Conservation (phyloP, 2,797 vertebrate genomes). For the Pachyuromys duprasi region DNA sequence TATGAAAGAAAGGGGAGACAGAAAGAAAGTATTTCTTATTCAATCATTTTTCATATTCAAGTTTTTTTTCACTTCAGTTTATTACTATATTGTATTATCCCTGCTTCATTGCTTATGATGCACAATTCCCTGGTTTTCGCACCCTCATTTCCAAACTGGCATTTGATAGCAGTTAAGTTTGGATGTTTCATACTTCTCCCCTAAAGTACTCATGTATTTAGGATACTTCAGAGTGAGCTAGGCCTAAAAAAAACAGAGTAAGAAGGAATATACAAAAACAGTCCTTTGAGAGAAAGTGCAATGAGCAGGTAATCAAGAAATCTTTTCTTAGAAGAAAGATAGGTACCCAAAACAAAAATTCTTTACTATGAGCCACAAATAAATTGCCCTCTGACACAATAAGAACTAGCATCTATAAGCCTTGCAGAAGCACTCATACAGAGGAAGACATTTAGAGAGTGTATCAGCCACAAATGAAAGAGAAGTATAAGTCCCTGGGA, state of each 20-base stretch:
- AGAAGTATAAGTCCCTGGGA: neutral
- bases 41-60: neutral
- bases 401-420: neutral
- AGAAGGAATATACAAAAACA: neutral
- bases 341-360: neutral
- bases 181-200: neutral
- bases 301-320: neutral
- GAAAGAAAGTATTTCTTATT: neutral
- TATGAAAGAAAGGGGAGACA: too few relatives aligned
- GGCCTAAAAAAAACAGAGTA: neutral
- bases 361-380: neutral
- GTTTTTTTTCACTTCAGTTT: constrained; percentile 34
- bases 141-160: neutral
- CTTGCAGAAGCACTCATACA: neutral
- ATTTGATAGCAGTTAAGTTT: neutral
- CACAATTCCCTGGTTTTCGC: neutral
- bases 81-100: constrained; percentile 15
- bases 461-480: neutral
- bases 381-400: neutral
- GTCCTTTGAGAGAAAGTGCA: neutral
- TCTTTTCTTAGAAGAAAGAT: neutral
- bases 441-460: neutral
- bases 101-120: neutral
- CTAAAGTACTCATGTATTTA: neutral
- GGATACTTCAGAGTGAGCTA: neutral